Evolutionary conservation across 2,113 vertebrate species (phyloP), one percentile per base, ranked within the genome.

Genomic region (Xiphias gladius): DNA sequence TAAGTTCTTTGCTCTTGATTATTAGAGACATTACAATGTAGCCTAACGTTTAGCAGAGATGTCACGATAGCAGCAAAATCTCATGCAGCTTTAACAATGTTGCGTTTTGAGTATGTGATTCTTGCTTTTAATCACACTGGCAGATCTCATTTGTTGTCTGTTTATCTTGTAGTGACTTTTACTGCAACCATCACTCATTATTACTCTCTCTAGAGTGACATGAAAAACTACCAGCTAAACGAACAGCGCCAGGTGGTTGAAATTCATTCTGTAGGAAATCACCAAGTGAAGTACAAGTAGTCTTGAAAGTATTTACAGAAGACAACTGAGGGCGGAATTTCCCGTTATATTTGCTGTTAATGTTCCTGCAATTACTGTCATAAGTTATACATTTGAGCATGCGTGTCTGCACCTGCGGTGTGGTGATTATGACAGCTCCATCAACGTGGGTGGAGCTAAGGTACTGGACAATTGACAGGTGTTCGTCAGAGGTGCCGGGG

Each of bases 401-500:
- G 28, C 61, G 20, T 46, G 46, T 26, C 35, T n/a, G 0, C 79
- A 98, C 98, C 97, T 99, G 98, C 0, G 98, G 98, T 0, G 98
- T 99, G 72, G 98, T 99, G 86, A 99, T 90, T 1, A 99, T 93
- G 55, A 99, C 95, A 0, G 97, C 97, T 0, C 98, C 98, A 0
- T 98, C 97, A 0, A 99, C 91, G 2, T 74, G 88, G 0, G 96
- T 88, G 0, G 94, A 87, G 2, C 97, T 94, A 46, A 99, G 96
- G 74, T 98, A 99, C 94, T 99, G 98, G 35, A 99, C 96, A 0
- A 97, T 90, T 0, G 98, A 98, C 26, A 99, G 89, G 84, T 99
- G 98, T 14, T 99, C 98, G 0, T 99, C 98, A 0, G 98, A 99
- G 0, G 98, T 99, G 9, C 98, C 98, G 0, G 98, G 98, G 0